Percentiles rank a stretch among this genome's conserved stretches.
These are phyloP conservation scores for Columba livia DNA, from an alignment of 2,113 vertebrate species.

Conservation along the genomic window DNA sequence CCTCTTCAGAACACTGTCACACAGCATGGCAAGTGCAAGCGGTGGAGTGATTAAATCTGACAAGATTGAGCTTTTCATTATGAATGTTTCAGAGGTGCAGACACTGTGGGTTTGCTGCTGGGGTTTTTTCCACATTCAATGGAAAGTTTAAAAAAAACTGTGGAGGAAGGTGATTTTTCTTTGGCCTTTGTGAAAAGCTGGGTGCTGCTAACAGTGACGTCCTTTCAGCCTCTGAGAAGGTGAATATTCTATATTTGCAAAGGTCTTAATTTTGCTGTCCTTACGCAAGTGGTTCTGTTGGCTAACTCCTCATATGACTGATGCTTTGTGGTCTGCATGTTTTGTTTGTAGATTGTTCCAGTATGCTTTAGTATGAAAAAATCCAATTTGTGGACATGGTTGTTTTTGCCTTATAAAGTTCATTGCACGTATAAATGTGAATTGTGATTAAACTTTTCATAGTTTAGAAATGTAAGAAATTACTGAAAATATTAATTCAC, in stretches of 20 bases:
- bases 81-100: background rate
- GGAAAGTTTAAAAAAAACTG: background rate
- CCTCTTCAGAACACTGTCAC: background rate
- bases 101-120: background rate
- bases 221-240: background rate
- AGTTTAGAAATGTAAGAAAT: background rate
- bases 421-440: background rate
- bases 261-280: background rate
- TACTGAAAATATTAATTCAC: background rate
- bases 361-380: background rate
- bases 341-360: background rate
- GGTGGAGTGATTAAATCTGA: background rate
- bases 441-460: background rate
- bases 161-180: background rate
- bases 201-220: background rate
- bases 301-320: background rate
- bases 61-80: background rate
- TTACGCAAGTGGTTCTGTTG: background rate
- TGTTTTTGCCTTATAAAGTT: background rate
- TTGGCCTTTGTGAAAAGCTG: background rate
- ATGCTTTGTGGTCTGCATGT: background rate
- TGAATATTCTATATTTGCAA: background rate
- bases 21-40: background rate
- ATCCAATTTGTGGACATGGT: background rate
- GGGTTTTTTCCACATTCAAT: rapidly evolving